phyloP scores from a whole-genome alignment of 2,888 invertebrate species.

The Clistopyga incitator region DNA sequence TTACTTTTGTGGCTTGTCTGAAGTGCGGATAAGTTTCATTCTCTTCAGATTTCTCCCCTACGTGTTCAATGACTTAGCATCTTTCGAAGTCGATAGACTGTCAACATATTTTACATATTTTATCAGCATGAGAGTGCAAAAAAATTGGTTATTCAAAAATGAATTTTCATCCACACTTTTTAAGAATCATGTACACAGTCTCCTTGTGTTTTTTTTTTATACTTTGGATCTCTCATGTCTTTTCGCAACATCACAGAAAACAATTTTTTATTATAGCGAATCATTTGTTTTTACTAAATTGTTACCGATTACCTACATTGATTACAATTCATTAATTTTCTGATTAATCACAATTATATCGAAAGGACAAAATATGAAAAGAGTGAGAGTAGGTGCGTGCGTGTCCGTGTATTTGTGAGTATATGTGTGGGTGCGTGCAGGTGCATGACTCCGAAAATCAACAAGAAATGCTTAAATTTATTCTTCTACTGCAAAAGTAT shows the following conservation, averaged over 20 bases:
- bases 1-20: neutral
- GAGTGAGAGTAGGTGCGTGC: too few relatives aligned
- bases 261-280: neutral
- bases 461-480: too few relatives aligned
- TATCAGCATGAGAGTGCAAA: neutral
- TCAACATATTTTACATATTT: neutral
- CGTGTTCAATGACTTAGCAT: neutral
- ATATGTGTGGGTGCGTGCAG: too few relatives aligned
- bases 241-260: neutral
- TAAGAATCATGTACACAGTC: neutral
- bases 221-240: neutral
- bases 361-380: too few relatives aligned
- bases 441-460: too few relatives aligned
- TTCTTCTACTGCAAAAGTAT: too few relatives aligned
- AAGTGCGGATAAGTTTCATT: neutral
- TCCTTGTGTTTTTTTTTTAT: neutral
- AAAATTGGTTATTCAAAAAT: neutral
- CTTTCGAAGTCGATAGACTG: neutral
- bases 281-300: neutral
- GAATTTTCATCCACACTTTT: neutral
- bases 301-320: neutral
- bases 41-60: neutral
- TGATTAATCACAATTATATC: too few relatives aligned
- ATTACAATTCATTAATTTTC: neutral
- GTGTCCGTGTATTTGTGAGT: too few relatives aligned